These are phyloP conservation scores for Umimayanthus kanabou DNA, from an alignment of 92 coral and sea anemone genomes.

Conservation along the genomic window DNA sequence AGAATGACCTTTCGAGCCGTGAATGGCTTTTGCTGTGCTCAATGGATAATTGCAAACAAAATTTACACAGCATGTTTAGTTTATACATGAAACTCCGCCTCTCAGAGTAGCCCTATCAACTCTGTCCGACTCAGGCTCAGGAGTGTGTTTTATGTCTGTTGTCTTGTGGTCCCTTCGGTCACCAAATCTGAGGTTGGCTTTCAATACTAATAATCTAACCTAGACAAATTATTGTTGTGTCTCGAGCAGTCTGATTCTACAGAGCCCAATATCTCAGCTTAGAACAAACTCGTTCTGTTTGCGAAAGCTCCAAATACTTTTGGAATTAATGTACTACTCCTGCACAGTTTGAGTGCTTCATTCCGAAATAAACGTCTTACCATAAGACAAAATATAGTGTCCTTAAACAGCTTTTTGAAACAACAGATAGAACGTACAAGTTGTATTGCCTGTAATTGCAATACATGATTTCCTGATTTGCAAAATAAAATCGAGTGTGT, in stretches of 20 bases:
- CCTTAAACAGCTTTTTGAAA: conserved; percentile 8
- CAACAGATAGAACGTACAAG: not conserved
- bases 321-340: conserved; percentile 20
- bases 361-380: conserved; percentile 20
- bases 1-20: conserved; percentile 27
- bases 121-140: not conserved
- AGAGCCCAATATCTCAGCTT: conserved; percentile 3
- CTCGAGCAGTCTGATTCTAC: conserved; percentile 23
- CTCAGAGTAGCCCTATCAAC: conserved; percentile 37
- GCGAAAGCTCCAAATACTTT: conserved; percentile 4
- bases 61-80: conserved; percentile 53
- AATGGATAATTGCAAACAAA: conserved; percentile 59
- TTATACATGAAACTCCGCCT: conserved; percentile 59
- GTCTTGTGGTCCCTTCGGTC: conserved; percentile 1
- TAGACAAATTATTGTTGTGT: conserved; percentile 24
- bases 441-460: conserved; percentile 4
- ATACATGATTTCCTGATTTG: conserved; percentile 10
- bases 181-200: conserved; percentile 8
- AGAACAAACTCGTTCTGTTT: conserved; percentile 17
- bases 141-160: conserved; percentile 43
- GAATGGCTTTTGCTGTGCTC: conserved; percentile 16
- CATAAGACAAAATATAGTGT: not conserved
- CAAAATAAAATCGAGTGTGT: not conserved
- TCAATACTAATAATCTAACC: conserved; percentile 1
- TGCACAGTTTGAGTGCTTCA: conserved; percentile 29